Evolutionary conservation across 2,113 vertebrate genomes (phyloP), one percentile per base, ranked within the genome.

Genomic region (Stegastes partitus): DNA sequence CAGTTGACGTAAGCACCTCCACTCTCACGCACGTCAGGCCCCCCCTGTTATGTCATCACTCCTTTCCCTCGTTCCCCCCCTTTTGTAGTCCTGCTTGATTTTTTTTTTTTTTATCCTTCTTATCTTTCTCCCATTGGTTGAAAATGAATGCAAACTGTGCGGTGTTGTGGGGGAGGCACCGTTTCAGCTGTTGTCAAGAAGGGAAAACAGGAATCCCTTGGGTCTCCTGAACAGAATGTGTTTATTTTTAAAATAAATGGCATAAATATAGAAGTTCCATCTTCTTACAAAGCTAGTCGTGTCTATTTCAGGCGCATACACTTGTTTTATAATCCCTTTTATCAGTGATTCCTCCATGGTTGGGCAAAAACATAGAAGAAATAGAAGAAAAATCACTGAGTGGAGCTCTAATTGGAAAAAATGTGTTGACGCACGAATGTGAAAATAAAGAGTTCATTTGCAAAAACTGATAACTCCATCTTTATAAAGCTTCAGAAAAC

Each of bases 1-100:
- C 94, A 94, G 93, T 77, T 93, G 93, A 95, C 90, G 93, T 92
- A 80, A 78, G 77, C 86, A 57, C 89, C 79, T 86, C 77, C 72
- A 42, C 79, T 71, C 85, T 79, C 79, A 68, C 56, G 51, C 86
- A 80, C 77, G 39, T 84, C 89, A 92, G 68, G 25, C 31, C 74
- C 74, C 74, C 82, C 89, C 76, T 81, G 81, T 95, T 94, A 93
- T 91, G 91, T 94, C 93, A 94, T 92, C 86, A 3, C 50, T 77
- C 54, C 59, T 72, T 72, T 73, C 76, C 72, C 54, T 55, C n/a
- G 1, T 65, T 62, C 34, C 31, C 66, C 66, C 55, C 62, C 58
- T 54, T 83, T 64, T 67, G 23, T 61, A 55, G 39, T 63, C 2
- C 1, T 50, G 5, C 47, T 16, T 10, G 2, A 47, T 16, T 59